Conservation (phyloP, 2,113 vertebrate species). For the Sebastes schlegelii region DNA sequence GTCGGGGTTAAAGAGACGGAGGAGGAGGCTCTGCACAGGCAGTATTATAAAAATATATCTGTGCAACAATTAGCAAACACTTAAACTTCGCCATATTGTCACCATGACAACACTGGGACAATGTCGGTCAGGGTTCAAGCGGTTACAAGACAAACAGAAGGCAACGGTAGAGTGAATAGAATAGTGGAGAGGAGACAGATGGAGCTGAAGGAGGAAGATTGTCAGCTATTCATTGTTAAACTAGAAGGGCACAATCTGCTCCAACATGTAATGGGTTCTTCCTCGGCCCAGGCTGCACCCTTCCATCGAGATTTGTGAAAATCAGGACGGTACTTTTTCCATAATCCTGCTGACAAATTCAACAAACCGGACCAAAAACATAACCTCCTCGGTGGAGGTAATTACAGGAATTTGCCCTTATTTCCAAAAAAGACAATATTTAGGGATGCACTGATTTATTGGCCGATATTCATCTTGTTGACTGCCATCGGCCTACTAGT, state of each 20-base stretch:
- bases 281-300: background rate
- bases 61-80: conserved; percentile 42
- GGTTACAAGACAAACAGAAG: conserved; percentile 45
- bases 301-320: background rate
- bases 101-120: conserved; percentile 57
- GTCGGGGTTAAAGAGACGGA: conserved; percentile 2
- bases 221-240: background rate
- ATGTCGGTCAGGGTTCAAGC: conserved; percentile 57
- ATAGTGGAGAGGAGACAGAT: conserved; percentile 40
- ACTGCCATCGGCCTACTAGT: too few species aligned
- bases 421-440: too few species aligned
- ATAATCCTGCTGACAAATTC: background rate
- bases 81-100: conserved; percentile 41
- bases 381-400: background rate
- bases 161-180: conserved; percentile 13
- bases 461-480: too few species aligned
- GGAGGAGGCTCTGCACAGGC: background rate
- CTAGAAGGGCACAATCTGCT: background rate
- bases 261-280: background rate
- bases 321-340: background rate
- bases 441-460: too few species aligned
- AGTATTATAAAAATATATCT: conserved; percentile 27
- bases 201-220: conserved; percentile 15
- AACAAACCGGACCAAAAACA: background rate
- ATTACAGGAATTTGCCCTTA: background rate